Conservation (phyloP, 2,888 invertebrate species). For the Zootermopsis nevadensis region DNA sequence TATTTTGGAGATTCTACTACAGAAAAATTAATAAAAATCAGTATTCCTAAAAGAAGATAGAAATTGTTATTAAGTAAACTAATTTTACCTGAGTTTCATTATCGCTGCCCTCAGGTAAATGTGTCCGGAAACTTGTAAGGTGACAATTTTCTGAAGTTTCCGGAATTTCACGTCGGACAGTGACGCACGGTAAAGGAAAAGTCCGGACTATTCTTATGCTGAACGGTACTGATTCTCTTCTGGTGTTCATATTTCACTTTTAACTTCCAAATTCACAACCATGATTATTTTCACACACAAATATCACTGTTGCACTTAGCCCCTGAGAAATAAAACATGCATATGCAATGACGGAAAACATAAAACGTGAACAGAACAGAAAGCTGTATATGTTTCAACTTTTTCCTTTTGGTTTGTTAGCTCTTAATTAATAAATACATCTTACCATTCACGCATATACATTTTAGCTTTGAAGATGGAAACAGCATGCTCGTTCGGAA, state of each 20-base stretch:
- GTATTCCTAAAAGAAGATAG: too few relatives aligned
- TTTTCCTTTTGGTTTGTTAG: neutral
- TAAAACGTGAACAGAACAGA: neutral
- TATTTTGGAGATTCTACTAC: too few relatives aligned
- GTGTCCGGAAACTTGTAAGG: conserved; percentile 5
- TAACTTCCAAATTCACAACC: too few relatives aligned
- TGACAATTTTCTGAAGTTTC: conserved; percentile 23
- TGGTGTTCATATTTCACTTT: neutral
- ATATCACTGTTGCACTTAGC: neutral
- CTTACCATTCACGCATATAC: too few relatives aligned
- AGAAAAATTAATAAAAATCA: too few relatives aligned
- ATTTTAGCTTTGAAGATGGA: too few relatives aligned
- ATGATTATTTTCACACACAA: neutral
- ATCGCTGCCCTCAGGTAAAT: neutral
- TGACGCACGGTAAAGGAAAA: neutral
- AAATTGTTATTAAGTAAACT: too few relatives aligned
- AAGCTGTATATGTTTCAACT: neutral
- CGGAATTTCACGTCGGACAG: conserved; percentile 2
- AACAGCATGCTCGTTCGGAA: too few relatives aligned
- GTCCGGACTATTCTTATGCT: neutral
- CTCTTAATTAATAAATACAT: neutral
- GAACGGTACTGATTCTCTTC: neutral
- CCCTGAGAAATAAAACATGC: neutral
- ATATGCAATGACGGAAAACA: neutral
- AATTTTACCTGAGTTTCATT: neutral